Evolutionary conservation across 92 coral and sea anemone genomes (phyloP), one percentile per base, ranked within the genome.

Genomic region (Bergia puertoricense): DNA sequence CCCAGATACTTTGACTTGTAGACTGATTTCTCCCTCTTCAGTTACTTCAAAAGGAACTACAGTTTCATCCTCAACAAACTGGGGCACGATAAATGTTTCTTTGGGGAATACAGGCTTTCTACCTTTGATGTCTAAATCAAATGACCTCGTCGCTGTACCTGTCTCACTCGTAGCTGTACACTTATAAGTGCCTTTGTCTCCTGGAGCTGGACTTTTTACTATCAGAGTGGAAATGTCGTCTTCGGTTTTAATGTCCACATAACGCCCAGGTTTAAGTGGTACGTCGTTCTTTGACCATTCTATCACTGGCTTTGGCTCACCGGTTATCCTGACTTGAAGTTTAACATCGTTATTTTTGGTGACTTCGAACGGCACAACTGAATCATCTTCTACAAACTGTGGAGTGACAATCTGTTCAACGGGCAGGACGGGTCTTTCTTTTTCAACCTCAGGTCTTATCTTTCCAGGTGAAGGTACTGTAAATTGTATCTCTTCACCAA

Each of bases 271-370:
- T 22, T 48, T 72, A 20, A 92, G 73, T 83, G 90, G 94, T 71
- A 82, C 85, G 79, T 92, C 77, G 74, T 92, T 95, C 50, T 90
- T 92, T 44, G 80, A 92, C 97, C 97, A 94, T 86, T 91, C 85
- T 43, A 94, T 92, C 4, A 88, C 80, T 36, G 97, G 97, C 71
- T 89, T 88, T 46, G 95, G 95, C 76, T 91, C 90, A 39, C 97
- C 97, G 42, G 91, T 91, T 36, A 92, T 79, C 62, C 90, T 89
- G 3, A 84, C 87, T 18, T 84, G 87, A 71, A 84, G 87, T 69
- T 84, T 84, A 38, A 84, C 77, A 46, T 84, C 87, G 67, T 84
- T 84, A 39, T 30, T 84, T 44, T 84, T 84, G 77, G 79, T 84
- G 65, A 84, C 87, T 84, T 84, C 87, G 77, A 84, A 84, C 5